phyloP scores from a whole-genome alignment of 2,113 vertebrate species.

The Rhombomys opimus region DNA sequence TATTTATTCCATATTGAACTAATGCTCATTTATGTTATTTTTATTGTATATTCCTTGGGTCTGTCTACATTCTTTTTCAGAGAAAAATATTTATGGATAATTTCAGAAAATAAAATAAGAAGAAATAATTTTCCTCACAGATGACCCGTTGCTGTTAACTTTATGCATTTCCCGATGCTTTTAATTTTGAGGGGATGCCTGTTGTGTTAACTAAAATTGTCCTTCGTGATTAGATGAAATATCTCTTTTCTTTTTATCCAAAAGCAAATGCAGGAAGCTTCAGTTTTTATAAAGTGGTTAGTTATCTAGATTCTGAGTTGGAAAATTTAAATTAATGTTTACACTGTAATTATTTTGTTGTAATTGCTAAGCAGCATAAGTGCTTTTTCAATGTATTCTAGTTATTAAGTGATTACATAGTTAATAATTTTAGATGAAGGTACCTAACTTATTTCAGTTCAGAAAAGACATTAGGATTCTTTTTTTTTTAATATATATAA shows the following conservation, averaged over 20 bases:
- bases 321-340: slow-evolving; percentile 70
- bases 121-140: slow-evolving; percentile 20
- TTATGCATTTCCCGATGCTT: background rate
- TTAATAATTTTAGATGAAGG: slow-evolving; percentile 64
- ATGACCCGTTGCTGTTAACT: background rate
- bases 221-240: slow-evolving; percentile 57
- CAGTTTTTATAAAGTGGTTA: slow-evolving; percentile 2
- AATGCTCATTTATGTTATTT: background rate
- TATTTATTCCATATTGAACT: background rate
- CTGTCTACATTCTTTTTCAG: background rate
- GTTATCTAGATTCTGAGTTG: slow-evolving; percentile 54
- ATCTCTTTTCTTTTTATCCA: background rate
- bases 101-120: slow-evolving; percentile 1
- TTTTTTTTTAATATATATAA: background rate
- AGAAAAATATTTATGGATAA: background rate
- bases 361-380: slow-evolving; percentile 44
- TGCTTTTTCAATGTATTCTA: slow-evolving; percentile 58
- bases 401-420: slow-evolving; percentile 63
- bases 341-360: slow-evolving; percentile 61
- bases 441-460: slow-evolving; percentile 46
- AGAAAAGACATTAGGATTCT: slow-evolving; percentile 35
- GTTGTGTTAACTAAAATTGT: slow-evolving; percentile 10
- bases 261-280: slow-evolving; percentile 26
- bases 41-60: background rate
- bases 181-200: background rate